phyloP scores from a whole-genome alignment of 30 jellyfish, hydroid and myxozoan species.

The Hydractinia symbiolongicarpus region DNA sequence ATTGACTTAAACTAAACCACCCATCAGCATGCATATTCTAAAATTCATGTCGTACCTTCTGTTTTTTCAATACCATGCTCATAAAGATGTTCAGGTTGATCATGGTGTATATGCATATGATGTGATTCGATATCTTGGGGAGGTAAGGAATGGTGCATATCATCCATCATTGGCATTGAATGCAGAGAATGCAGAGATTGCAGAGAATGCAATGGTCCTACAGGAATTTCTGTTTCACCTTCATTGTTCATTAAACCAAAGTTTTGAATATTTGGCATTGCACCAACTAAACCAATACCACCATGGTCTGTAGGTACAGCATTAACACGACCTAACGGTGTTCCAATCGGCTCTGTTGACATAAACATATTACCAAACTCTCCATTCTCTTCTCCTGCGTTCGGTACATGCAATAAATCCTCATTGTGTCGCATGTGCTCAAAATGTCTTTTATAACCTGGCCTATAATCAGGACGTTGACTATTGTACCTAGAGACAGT shows the following conservation, averaged over 20 bases:
- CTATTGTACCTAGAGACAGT: conserved; percentile 42
- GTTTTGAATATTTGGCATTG: not conserved
- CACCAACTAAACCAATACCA: not conserved
- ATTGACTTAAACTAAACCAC: no score
- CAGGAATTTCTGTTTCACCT: not conserved
- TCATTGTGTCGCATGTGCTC: not conserved
- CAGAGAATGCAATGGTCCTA: not conserved
- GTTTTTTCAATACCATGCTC: conserved; percentile 15
- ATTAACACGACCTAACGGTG: conserved; percentile 8
- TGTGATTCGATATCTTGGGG: conserved; percentile 1
- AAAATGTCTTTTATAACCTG: conserved; percentile 43
- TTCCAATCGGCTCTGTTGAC: not conserved
- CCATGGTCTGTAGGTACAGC: no score
- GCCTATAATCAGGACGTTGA: not conserved
- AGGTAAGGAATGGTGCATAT: not conserved
- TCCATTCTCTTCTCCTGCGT: not conserved
- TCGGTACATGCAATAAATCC: not conserved
- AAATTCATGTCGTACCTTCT: not conserved
- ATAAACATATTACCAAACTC: not conserved
- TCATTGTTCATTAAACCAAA: not conserved
- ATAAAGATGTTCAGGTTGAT: not conserved
- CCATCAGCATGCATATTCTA: no score
- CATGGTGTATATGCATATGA: conserved; percentile 8
- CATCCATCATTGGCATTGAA: not conserved
- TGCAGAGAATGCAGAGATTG: not conserved